These are phyloP conservation scores for Odiellus spinosus DNA, from an alignment of 2,888 invertebrate genomes.

Conservation along the genomic window DNA sequence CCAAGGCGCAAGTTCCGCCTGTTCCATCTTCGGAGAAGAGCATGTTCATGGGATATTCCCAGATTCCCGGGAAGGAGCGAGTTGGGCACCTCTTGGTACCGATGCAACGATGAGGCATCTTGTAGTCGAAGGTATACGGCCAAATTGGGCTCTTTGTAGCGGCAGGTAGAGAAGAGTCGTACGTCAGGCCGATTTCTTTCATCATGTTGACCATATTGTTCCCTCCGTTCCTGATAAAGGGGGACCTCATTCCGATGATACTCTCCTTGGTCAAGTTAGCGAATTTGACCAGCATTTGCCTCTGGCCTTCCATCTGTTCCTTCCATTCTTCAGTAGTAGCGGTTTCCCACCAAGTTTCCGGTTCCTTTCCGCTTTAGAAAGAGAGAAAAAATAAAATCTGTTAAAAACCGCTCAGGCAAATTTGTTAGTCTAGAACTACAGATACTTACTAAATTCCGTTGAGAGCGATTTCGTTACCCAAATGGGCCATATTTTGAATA, in stretches of 20 bases:
- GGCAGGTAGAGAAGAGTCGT: slow-evolving; percentile 19
- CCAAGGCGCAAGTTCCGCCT: slow-evolving; percentile 18
- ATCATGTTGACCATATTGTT: slow-evolving; percentile 20
- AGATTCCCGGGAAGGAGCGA: slow-evolving; percentile 31
- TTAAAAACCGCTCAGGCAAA: too few species aligned
- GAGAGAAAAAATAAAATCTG: neutral
- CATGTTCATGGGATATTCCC: slow-evolving; percentile 22
- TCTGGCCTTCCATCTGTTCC: slow-evolving; percentile 21
- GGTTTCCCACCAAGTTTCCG: slow-evolving; percentile 21
- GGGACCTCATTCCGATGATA: slow-evolving; percentile 20
- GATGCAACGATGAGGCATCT: slow-evolving; percentile 12
- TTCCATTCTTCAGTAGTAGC: slow-evolving; percentile 20
- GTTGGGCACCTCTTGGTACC: slow-evolving; percentile 18
- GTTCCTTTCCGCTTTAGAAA: slow-evolving; percentile 17
- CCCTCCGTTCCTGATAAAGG: slow-evolving; percentile 21
- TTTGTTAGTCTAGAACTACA: neutral
- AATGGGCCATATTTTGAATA: slow-evolving; percentile 71
- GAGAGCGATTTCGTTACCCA: slow-evolving; percentile 76
- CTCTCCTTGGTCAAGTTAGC: slow-evolving; percentile 19
- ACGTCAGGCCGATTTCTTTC: slow-evolving; percentile 20
- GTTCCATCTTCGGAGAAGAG: slow-evolving; percentile 20
- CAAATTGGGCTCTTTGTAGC: slow-evolving; percentile 14
- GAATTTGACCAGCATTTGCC: slow-evolving; percentile 20
- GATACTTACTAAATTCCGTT: slow-evolving; percentile 73
- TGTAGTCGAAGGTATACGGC: slow-evolving; percentile 22